Evolutionary conservation across 2,113 vertebrate genomes (phyloP), one percentile per base, ranked within the genome.

Genomic region (Heterotilapia buettikoferi): DNA sequence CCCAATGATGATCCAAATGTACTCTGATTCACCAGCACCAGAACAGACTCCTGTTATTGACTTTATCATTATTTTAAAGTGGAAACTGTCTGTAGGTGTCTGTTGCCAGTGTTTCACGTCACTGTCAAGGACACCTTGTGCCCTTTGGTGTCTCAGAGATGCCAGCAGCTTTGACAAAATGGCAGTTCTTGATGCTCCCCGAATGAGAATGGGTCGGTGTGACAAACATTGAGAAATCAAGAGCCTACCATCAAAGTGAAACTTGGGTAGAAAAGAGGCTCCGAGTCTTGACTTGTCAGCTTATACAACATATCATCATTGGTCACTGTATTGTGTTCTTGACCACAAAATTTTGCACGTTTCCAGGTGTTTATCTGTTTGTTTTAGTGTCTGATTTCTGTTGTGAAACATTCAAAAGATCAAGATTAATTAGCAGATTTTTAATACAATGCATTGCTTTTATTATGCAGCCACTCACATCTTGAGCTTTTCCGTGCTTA

Each of bases 261-360:
- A 52, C 45, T 76, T 7, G 24, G 40, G n/a, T 71, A 45, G 38
- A 76, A 47, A 76, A 47, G 24, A 29, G 2, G 8, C 11, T 24
- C n/a, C 18, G 38, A 12, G 40, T 47, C 13, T 73, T 45, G 21
- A 43, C 13, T 73, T 45, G 68, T 63, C 59, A 63, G 59, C 16
- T 45, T 18, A 29, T 11, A 29, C 24, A 47, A 45, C 38, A 45
- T 73, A 10, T 76, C 68, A 47, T 76, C 14, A 26, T 4, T 3
- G 8, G 40, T 11, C 40, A 45, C 21, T 2, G 68, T 16, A 9
- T 26, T 45, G 21, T 73, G 2, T 45, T 16, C 0, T 73, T 4
- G 14, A 18, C 40, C 1, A 26, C 40, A 18, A 0, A 1, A 3
- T 3, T 5, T 45, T 73, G 38, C 21, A 43, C 1, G 3, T 73